phyloP scores from a whole-genome alignment of 2,888 invertebrate genomes.

The Limulus polyphemus region DNA sequence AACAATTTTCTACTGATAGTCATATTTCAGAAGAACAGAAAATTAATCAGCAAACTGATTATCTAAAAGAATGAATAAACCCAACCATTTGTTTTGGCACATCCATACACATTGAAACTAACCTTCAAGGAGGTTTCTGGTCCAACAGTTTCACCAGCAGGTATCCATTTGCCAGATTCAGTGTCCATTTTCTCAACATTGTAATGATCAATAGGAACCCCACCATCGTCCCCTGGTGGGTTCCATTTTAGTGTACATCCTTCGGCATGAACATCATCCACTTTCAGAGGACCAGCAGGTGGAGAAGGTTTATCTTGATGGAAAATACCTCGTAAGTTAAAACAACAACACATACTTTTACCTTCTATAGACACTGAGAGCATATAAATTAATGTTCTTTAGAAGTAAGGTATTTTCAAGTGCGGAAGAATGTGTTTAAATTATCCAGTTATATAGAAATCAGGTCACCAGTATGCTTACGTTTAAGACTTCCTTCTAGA shows the following conservation, averaged over 20 bases:
- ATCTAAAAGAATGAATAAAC: too few species aligned
- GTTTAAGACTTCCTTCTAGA: too few species aligned
- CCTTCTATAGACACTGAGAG: too few species aligned
- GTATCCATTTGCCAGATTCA: constrained; percentile 86
- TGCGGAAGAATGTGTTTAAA: constrained; percentile 7
- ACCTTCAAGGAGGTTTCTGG: constrained; percentile 51
- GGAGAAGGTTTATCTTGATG: constrained; percentile 62
- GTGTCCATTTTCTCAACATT: constrained; percentile 92
- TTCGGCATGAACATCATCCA: constrained; percentile 80
- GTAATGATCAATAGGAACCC: constrained; percentile 83
- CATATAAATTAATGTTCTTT: too few species aligned
- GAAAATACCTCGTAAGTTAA: not conserved
- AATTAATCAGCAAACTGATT: too few species aligned
- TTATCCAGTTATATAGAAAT: not conserved
- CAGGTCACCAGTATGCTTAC: too few species aligned
- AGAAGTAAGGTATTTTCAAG: too few species aligned
- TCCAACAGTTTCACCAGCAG: constrained; percentile 65
- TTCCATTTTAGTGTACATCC: constrained; percentile 91
- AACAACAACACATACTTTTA: not conserved
- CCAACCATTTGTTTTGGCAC: too few species aligned
- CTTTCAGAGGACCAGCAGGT: constrained; percentile 85
- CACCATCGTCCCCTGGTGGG: constrained; percentile 91
- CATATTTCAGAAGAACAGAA: too few species aligned
- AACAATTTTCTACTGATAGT: too few species aligned
- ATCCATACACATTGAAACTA: constrained; percentile 50